A percentile compares a stretch with the other conserved stretches of the same genome.
phyloP scores from a whole-genome alignment of 2,888 invertebrate species.

The Slavum lentiscoides region DNA sequence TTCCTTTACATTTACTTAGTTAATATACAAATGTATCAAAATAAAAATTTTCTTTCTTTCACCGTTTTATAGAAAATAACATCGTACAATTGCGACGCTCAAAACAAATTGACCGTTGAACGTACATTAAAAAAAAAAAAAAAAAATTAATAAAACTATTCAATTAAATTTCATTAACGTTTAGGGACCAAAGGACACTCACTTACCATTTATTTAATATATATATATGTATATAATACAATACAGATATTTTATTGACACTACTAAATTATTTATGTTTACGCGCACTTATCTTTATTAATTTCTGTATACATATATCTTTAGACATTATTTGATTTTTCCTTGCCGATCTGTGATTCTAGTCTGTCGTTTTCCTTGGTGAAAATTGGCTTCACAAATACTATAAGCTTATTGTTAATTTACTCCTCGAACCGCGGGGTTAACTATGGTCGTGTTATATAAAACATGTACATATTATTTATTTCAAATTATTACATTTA shows the following conservation, averaged over 20 bases:
- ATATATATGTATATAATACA: neutral
- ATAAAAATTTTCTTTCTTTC: neutral
- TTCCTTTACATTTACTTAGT: neutral
- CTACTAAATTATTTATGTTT: conserved; percentile 12
- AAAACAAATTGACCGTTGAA: conserved; percentile 19
- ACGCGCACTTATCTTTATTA: conserved; percentile 1
- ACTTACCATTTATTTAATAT: conserved; percentile 11
- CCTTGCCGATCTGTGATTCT: conserved; percentile 50
- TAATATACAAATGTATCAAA: neutral
- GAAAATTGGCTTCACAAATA: conserved; percentile 23
- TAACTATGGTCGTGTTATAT: neutral
- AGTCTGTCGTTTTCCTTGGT: conserved; percentile 41
- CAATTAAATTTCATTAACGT: neutral
- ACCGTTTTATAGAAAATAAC: neutral
- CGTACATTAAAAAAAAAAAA: neutral
- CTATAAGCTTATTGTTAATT: conserved; percentile 19
- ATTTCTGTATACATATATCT: neutral
- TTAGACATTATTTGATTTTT: conserved; percentile 26
- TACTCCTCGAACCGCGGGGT: conserved; percentile 1
- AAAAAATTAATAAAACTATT: neutral
- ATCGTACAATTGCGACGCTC: conserved; percentile 10
- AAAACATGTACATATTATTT: conserved; percentile 1
- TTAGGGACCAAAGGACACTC: conserved; percentile 40
- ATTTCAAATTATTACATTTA: conserved; percentile 18
- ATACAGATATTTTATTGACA: neutral